phyloP scores from a whole-genome alignment of 1,140 invertebrate species.

The Brachionus koreanus region DNA sequence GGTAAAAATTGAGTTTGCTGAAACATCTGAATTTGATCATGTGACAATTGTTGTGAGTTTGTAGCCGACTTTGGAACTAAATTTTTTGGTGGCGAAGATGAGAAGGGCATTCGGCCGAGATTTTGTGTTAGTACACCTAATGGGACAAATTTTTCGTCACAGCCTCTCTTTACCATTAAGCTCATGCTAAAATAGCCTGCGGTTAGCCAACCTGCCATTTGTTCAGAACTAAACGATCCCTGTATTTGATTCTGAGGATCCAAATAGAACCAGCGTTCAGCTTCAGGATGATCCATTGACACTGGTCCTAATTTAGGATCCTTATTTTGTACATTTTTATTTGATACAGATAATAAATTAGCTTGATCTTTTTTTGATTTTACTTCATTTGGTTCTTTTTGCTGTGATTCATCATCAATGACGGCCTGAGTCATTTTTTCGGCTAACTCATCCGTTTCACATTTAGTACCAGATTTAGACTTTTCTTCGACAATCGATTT shows the following conservation, averaged over 20 bases:
- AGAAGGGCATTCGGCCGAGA: slow-evolving; percentile 25
- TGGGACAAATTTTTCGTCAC: slow-evolving; percentile 23
- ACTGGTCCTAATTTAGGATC: slow-evolving; percentile 14
- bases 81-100: neutral
- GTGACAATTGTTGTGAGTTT: neutral
- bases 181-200: slow-evolving; percentile 35
- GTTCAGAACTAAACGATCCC: slow-evolving; percentile 21
- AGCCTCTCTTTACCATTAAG: slow-evolving; percentile 27
- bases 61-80: neutral
- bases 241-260: slow-evolving; percentile 43
- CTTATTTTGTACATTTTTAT: neutral
- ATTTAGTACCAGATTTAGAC: neutral
- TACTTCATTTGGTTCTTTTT: neutral
- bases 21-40: neutral
- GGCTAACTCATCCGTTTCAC: neutral
- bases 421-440: neutral
- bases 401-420: neutral
- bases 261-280: slow-evolving; percentile 31
- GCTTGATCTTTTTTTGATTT: neutral
- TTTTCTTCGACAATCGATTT: neutral
- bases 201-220: slow-evolving; percentile 43
- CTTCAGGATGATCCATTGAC: neutral
- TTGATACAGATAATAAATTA: neutral
- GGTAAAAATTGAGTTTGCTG: slow-evolving; percentile 32
- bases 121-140: neutral